Conservation (phyloP, 1,140 invertebrate species). For the Paracyclopina nana region DNA sequence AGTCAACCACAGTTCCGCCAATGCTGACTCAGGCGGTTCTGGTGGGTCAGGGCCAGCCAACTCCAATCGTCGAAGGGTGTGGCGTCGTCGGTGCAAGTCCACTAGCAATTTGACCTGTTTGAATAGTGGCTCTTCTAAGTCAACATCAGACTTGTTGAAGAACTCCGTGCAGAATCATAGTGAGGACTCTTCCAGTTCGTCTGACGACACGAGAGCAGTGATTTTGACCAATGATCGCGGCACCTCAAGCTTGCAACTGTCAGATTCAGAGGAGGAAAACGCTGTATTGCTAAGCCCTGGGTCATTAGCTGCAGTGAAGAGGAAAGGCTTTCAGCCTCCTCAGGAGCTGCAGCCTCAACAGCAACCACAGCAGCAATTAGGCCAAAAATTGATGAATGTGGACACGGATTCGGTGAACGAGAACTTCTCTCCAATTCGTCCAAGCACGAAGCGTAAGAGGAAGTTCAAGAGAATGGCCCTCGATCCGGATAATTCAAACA, state of each 20-base stretch:
- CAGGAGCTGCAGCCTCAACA: not conserved
- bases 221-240: not conserved
- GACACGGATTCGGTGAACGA: not conserved
- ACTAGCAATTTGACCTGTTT: not conserved
- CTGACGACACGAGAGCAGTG: not conserved
- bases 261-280: not conserved
- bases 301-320: not conserved
- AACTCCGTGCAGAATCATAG: no score
- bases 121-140: not conserved
- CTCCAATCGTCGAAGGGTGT: not conserved
- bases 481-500: not conserved
- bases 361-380: not conserved
- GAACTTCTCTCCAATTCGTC: not conserved
- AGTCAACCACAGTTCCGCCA: not conserved
- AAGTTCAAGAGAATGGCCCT: not conserved
- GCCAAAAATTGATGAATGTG: not conserved
- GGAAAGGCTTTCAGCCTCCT: no score
- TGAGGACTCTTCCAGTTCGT: not conserved
- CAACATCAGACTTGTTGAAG: not conserved
- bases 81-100: not conserved
- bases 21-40: not conserved
- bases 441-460: not conserved
- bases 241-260: not conserved
- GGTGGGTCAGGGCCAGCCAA: not conserved
- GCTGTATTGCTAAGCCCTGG: not conserved